phyloP scores from a whole-genome alignment of 2,888 invertebrate species.

The Papilio gigon region DNA sequence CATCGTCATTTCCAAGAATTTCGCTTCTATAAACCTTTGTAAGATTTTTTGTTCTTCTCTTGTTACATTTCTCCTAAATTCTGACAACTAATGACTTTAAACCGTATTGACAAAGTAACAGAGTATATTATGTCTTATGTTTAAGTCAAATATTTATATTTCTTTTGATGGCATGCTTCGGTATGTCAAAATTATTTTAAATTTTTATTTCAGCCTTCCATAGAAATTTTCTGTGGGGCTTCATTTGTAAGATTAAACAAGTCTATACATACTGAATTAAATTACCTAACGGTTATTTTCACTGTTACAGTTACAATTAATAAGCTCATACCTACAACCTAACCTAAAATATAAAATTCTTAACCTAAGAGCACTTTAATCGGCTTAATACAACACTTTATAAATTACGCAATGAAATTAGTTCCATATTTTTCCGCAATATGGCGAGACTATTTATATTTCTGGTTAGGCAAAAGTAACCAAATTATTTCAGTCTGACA shows the following conservation, averaged over 20 bases:
- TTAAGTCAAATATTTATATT: conserved; percentile 24
- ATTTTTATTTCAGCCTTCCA: conserved; percentile 12
- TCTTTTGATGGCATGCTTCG: conserved; percentile 31
- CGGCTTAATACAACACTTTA: too few relatives aligned
- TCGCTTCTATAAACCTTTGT: conserved; percentile 48
- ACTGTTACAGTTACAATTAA: too few relatives aligned
- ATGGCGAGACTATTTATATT: too few relatives aligned
- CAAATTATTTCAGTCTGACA: too few relatives aligned
- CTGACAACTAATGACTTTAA: conserved; percentile 40
- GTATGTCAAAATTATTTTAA: conserved; percentile 26
- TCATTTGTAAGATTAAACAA: background rate
- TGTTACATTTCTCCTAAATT: conserved; percentile 47
- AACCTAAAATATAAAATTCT: too few relatives aligned
- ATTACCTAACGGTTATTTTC: too few relatives aligned
- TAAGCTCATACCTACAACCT: too few relatives aligned
- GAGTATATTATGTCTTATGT: background rate
- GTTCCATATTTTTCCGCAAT: too few relatives aligned
- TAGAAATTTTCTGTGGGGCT: background rate
- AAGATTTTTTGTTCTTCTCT: conserved; percentile 51
- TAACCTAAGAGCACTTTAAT: too few relatives aligned
- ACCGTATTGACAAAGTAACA: background rate
- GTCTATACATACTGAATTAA: background rate
- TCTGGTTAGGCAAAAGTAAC: too few relatives aligned
- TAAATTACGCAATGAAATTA: too few relatives aligned
- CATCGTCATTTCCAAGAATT: conserved; percentile 68